These are phyloP conservation scores for Muricea muricata DNA, from an alignment of 92 coral and sea anemone genomes.

Conservation along the genomic window DNA sequence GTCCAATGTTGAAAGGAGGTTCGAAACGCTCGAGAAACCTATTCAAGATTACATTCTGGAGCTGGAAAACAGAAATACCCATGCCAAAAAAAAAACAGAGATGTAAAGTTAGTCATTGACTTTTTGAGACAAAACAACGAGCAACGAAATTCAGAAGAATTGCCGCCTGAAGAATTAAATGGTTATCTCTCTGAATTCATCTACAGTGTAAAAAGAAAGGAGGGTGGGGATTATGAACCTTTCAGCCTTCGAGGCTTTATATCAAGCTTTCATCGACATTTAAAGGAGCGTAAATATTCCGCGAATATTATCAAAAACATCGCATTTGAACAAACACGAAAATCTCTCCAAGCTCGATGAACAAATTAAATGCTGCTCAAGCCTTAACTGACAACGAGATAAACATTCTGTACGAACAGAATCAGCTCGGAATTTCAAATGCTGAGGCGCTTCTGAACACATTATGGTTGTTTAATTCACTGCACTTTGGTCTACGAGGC, in stretches of 20 bases:
- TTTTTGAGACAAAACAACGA: not conserved
- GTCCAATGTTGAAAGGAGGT: no score
- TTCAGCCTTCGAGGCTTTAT: not conserved
- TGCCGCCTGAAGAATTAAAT: no score
- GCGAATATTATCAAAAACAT: constrained; percentile 30
- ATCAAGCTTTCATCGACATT: not conserved
- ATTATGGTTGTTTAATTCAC: constrained; percentile 56
- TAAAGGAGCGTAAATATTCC: constrained; percentile 47
- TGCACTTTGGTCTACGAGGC: constrained; percentile 65
- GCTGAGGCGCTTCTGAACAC: constrained; percentile 61
- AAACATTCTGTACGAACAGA: no score
- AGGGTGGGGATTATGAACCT: not conserved
- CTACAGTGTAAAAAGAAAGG: not conserved
- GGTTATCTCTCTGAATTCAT: no score
- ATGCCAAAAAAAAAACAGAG: not conserved
- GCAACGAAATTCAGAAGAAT: not conserved
- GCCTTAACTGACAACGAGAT: constrained; percentile 47
- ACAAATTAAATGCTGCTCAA: constrained; percentile 40
- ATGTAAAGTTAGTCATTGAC: not conserved
- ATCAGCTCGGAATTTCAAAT: constrained; percentile 59
- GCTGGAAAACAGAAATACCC: not conserved
- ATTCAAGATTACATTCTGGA: not conserved
- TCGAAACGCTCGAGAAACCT: not conserved
- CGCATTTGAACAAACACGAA: constrained; percentile 40
- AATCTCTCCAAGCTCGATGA: constrained; percentile 27